A percentile compares a stretch with the other conserved stretches of the same genome.
Evolutionary conservation across 2,888 invertebrate species (phyloP).

Genomic region (Drosophila borborema): DNA sequence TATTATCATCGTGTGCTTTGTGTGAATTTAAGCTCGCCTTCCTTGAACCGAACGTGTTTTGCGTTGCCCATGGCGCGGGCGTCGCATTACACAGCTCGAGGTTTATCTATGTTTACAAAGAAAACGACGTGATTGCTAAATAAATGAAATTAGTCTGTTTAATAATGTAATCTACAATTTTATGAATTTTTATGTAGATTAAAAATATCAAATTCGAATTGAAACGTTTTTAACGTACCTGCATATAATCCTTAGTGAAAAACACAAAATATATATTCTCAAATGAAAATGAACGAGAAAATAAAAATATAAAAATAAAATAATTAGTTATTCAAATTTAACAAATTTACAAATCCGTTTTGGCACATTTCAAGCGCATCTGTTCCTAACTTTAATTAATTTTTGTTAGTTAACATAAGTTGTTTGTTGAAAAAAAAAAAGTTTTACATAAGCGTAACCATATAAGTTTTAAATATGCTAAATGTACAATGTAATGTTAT

Average conservation of each 20-base stretch:
- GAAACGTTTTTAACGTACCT: background rate
- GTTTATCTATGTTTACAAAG: conserved; percentile 1
- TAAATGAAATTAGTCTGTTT: background rate
- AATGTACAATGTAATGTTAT: background rate
- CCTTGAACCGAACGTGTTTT: conserved; percentile 42
- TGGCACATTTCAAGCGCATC: too few species aligned
- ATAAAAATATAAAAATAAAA: background rate
- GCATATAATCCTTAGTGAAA: background rate
- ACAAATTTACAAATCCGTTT: background rate
- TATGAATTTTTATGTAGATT: background rate
- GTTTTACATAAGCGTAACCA: background rate
- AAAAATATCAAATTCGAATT: background rate
- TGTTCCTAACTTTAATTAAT: background rate
- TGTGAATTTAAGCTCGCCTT: conserved; percentile 23
- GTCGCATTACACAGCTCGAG: conserved; percentile 43
- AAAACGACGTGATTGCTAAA: background rate
- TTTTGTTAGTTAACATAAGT: background rate
- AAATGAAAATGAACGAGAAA: background rate
- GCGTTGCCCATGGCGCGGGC: conserved; percentile 12
- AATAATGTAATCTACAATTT: background rate
- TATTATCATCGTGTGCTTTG: background rate
- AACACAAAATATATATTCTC: background rate
- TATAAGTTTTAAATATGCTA: background rate
- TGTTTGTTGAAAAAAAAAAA: background rate
- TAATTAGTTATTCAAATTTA: background rate